Conservation (phyloP, 92 coral and sea anemone genomes). For the Palythoa grandis region DNA sequence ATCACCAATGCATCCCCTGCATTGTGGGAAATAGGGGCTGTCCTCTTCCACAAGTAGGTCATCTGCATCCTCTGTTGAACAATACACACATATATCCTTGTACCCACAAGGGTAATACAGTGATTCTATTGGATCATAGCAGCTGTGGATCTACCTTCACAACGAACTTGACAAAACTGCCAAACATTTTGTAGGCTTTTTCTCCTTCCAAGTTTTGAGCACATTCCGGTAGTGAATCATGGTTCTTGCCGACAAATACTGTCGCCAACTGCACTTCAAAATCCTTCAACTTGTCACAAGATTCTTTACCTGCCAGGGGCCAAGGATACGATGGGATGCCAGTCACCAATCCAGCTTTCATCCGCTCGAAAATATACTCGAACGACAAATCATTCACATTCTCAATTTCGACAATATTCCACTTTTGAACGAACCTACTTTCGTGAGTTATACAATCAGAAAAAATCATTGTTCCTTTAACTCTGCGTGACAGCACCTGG, state of each 20-base stretch:
- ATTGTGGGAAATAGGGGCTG: conserved; percentile 25
- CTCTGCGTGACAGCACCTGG: conserved; percentile 20
- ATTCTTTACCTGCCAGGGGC: conserved; percentile 1
- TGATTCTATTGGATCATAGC: background rate
- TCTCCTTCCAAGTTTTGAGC: too few species aligned
- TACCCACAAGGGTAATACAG: conserved; percentile 20
- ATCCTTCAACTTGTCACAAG: background rate
- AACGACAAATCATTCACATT: background rate
- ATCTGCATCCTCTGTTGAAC: background rate
- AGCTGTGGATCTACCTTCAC: too few species aligned
- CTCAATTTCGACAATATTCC: conserved; percentile 12
- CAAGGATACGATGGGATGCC: conserved; percentile 5
- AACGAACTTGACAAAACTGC: too few species aligned
- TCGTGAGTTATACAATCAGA: conserved; percentile 27
- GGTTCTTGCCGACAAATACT: too few species aligned
- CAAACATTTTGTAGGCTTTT: too few species aligned
- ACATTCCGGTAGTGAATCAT: too few species aligned
- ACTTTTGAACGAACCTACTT: conserved; percentile 29
- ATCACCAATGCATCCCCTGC: conserved; percentile 21
- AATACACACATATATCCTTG: conserved; percentile 26
- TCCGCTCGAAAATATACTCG: conserved; percentile 6
- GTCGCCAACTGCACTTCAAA: too few species aligned
- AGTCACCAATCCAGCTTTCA: background rate
- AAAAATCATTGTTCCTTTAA: conserved; percentile 33
- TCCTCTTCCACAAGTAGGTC: conserved; percentile 14